These are phyloP conservation scores for Hydrozoanthus gracilis DNA, from an alignment of 92 coral and sea anemone genomes.

Conservation along the genomic window DNA sequence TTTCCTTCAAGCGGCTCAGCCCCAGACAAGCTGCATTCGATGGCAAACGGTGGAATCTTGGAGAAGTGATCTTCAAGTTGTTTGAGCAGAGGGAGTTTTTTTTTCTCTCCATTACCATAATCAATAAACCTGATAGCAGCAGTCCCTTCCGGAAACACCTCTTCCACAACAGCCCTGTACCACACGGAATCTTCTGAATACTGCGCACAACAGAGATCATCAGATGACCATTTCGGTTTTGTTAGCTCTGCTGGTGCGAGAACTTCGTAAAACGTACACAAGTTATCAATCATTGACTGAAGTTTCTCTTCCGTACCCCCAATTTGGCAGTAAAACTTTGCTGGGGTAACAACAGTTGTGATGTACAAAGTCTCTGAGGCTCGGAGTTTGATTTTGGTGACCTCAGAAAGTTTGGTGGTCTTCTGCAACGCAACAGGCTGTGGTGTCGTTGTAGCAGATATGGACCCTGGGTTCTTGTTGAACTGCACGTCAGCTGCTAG, in stretches of 20 bases:
- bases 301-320: conserved; percentile 80
- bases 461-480: neutral
- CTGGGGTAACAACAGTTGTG: conserved; percentile 82
- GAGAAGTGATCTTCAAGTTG: conserved; percentile 54
- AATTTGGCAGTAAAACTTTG: conserved; percentile 75
- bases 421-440: neutral
- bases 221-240: conserved; percentile 34
- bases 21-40: conserved; percentile 75
- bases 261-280: conserved; percentile 70
- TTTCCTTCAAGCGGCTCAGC: conserved; percentile 48
- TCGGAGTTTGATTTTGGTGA: conserved; percentile 47
- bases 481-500: conserved; percentile 60
- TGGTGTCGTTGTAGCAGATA: neutral
- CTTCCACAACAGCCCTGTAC: conserved; percentile 85
- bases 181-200: conserved; percentile 82
- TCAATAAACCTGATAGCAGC: conserved; percentile 81
- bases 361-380: conserved; percentile 71
- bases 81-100: conserved; percentile 49
- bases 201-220: conserved; percentile 84
- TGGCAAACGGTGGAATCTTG: conserved; percentile 69
- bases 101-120: conserved; percentile 85
- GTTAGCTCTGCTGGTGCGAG: conserved; percentile 43
- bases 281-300: conserved; percentile 67
- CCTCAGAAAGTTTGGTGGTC: conserved; percentile 38
- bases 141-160: conserved; percentile 36